Base-by-base conservation (phyloP, 2,888 invertebrate species). In the Amblyteles armatorius region DNA sequence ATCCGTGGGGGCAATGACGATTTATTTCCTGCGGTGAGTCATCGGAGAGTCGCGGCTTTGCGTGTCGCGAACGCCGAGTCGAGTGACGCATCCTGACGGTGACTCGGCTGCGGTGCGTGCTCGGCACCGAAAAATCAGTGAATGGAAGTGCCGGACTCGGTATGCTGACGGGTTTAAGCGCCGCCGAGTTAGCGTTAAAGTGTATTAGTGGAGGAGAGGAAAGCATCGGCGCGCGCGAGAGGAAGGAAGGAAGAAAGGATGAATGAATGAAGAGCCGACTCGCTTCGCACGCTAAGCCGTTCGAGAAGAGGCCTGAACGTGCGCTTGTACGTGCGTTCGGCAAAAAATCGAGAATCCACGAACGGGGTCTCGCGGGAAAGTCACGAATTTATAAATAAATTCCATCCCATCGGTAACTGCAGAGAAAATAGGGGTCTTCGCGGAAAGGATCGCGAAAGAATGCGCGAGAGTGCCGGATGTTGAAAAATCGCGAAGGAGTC, bases 1-100 rank as follows among this genome's bases (percentile, higher is more conserved):
- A 63, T 79, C 26, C 48, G 63, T 63, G 69, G 69, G 60, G 52
- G 50, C 9, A 29, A 79, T 82, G 79, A 85, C 79, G 82, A 85
- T 85, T 85, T 85, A 85, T 85, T 76, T 63, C 72, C 63, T 55
- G 19, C 72, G 11, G 77, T 85, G 85, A 85, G 69, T 85, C 85
- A 85, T 52, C 71, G 19, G 67, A 33, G 69, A 68, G 16, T 79
- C 67, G 48, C 63, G 44, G 48, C 57, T 73, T 72, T 22, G 83
- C 83, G 68, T 74, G 83, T n/a, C 36, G 68, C 16, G 52, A 79
- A 77, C 36, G 50, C 73, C 55, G 44, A 63, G 52, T 16, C 44
- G 71, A 78, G 57, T 84, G 84, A 84, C 84, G 84, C 84, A 84
- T 84, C 84, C 72, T 55, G 79, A 63, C 50, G 79, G 67, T 76